A percentile compares a stretch with the other conserved stretches of the same genome.
Conservation (phyloP, 2,797 vertebrate genomes). For the Epinephelus awoara region DNA sequence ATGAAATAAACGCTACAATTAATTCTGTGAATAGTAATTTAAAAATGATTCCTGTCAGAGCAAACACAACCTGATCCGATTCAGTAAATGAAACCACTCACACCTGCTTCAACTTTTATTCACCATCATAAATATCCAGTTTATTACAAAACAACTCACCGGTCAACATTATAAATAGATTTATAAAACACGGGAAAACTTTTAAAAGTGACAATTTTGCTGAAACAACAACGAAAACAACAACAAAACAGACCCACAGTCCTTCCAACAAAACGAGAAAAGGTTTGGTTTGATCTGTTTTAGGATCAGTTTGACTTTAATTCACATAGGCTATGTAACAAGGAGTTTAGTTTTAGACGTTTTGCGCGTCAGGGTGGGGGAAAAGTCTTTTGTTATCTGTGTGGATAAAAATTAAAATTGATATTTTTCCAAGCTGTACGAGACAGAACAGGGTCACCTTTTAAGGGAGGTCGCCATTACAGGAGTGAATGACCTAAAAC, state of each 20-base stretch:
- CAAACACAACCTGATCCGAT: not conserved
- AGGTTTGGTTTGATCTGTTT: conserved; percentile 11
- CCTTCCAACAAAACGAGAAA: not conserved
- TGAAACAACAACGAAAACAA: conserved; percentile 26
- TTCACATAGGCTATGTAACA: not conserved
- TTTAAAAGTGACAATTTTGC: conserved; percentile 39
- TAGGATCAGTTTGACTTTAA: not conserved
- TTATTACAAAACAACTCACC: conserved; percentile 68
- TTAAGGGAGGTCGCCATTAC: not conserved
- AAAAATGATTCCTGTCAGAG: not conserved
- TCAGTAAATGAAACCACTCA: not conserved
- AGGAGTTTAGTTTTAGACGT: not conserved
- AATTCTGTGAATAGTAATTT: no score
- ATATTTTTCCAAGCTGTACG: no score
- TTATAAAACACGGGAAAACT: conserved; percentile 51
- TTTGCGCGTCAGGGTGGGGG: not conserved
- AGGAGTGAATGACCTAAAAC: not conserved
- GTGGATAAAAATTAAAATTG: not conserved
- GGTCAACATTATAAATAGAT: conserved; percentile 67
- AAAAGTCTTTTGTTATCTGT: no score
- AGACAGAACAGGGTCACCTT: accelerated
- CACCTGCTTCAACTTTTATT: conserved; percentile 56
- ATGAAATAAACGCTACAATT: not conserved
- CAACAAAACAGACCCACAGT: not conserved
- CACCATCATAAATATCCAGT: conserved; percentile 84